phyloP scores from a whole-genome alignment of 2,888 invertebrate genomes.

The Nudaria mundana region DNA sequence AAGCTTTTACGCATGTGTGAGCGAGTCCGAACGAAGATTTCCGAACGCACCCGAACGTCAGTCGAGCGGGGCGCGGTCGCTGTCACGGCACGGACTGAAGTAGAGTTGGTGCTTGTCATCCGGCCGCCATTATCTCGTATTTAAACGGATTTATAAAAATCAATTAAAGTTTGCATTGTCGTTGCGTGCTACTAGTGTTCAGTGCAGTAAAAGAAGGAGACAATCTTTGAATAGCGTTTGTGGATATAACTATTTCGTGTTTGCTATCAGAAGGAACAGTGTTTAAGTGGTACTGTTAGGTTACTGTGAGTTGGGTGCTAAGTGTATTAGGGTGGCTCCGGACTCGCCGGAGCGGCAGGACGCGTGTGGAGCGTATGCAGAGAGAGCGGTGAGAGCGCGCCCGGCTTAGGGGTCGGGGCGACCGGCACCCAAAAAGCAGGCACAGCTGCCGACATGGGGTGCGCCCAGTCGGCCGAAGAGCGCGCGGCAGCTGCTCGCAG shows the following conservation, averaged over 20 bases:
- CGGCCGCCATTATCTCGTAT: conserved; percentile 83
- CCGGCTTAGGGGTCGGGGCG: conserved; percentile 79
- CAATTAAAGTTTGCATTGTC: conserved; percentile 69
- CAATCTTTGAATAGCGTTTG: conserved; percentile 39
- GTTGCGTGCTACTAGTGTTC: conserved; percentile 61
- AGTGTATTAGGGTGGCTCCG: conserved; percentile 72
- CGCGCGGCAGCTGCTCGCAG: conserved; percentile 98
- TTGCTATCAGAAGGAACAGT: conserved; percentile 49
- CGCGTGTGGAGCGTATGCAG: conserved; percentile 76
- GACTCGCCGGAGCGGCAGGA: conserved; percentile 68
- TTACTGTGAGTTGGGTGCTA: conserved; percentile 72
- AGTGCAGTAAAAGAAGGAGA: conserved; percentile 46
- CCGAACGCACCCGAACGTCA: conserved; percentile 78
- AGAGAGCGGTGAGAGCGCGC: conserved; percentile 83
- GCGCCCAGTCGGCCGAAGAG: conserved; percentile 99
- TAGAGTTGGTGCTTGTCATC: conserved; percentile 82
- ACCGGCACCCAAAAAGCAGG: conserved; percentile 73
- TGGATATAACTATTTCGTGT: conserved; percentile 38
- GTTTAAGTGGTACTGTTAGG: conserved; percentile 71
- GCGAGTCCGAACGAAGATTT: conserved; percentile 71
- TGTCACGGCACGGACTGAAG: conserved; percentile 81
- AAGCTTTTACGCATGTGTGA: conserved; percentile 74
- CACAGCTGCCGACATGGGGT: conserved; percentile 92
- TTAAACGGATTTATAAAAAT: conserved; percentile 77
- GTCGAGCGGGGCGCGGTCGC: conserved; percentile 83